These are phyloP conservation scores for Mercenaria mercenaria DNA, from an alignment of 1,140 invertebrate species.

Conservation along the genomic window DNA sequence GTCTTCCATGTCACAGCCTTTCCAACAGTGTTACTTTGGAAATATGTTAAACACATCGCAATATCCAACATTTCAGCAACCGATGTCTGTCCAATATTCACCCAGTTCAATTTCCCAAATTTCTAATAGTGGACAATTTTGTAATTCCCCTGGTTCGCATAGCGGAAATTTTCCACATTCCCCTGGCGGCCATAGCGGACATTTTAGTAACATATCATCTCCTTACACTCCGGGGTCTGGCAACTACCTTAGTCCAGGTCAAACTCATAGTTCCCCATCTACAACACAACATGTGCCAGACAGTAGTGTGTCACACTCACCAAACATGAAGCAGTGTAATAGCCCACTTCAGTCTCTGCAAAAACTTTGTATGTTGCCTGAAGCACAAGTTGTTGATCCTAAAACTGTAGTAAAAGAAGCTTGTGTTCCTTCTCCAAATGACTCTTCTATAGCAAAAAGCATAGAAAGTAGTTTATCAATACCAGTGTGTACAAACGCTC, in stretches of 20 bases:
- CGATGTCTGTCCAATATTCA: slow-evolving; percentile 57
- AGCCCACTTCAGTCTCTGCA: slow-evolving; percentile 83
- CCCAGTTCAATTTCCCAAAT: slow-evolving; percentile 50
- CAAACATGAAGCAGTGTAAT: neutral
- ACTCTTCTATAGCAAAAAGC: neutral
- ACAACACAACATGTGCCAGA: neutral
- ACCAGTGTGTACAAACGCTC: neutral
- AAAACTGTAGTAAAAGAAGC: slow-evolving; percentile 84
- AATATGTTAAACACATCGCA: slow-evolving; percentile 31
- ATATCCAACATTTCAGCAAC: slow-evolving; percentile 41
- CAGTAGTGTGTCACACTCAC: neutral
- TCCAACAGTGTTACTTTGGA: slow-evolving; percentile 46
- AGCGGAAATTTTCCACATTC: slow-evolving; percentile 49
- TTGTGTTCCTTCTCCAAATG: slow-evolving; percentile 69
- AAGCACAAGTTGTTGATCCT: slow-evolving; percentile 83
- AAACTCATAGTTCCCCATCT: neutral
- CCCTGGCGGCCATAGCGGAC: slow-evolving; percentile 53
- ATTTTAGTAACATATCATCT: slow-evolving; percentile 63
- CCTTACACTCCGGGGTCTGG: slow-evolving; percentile 60
- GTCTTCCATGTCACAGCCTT: neutral
- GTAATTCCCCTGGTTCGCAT: neutral
- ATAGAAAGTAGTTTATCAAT: neutral
- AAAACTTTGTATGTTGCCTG: slow-evolving; percentile 84
- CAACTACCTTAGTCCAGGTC: slow-evolving; percentile 59
- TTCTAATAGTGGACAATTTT: slow-evolving; percentile 14